Percentiles rank a stretch among this genome's conserved stretches.
Evolutionary conservation across 2,888 invertebrate genomes (phyloP).

Genomic region (Leptopilina myrica): DNA sequence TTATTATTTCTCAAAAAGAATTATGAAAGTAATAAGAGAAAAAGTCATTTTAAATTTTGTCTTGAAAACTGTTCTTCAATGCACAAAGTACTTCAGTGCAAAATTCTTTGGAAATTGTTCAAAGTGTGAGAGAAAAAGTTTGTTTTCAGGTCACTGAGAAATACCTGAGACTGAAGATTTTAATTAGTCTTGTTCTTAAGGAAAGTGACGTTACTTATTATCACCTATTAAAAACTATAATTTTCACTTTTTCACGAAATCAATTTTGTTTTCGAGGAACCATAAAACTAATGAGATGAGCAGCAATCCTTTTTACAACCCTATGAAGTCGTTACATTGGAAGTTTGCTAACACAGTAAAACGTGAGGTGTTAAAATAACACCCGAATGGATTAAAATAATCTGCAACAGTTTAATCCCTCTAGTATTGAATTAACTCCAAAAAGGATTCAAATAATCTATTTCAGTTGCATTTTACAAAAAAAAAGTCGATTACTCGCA

Average conservation of each 20-base stretch:
- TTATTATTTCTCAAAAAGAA: neutral
- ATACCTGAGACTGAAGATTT: conserved; percentile 2
- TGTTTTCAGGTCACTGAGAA: neutral
- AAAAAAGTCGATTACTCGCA: no score
- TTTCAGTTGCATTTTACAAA: no score
- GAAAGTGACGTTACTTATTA: neutral
- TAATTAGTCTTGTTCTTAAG: conserved; percentile 6
- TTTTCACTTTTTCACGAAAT: neutral
- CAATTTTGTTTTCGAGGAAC: neutral
- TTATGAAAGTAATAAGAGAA: neutral
- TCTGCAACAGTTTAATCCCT: no score
- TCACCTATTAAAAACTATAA: neutral
- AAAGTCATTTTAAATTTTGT: neutral
- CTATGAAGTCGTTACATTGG: no score
- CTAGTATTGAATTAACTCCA: no score
- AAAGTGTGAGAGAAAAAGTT: neutral
- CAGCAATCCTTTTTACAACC: no score
- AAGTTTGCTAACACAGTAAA: no score
- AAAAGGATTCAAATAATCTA: no score
- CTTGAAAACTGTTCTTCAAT: neutral
- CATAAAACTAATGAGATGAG: no score
- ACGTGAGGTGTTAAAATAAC: no score
- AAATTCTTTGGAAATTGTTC: conserved; percentile 2
- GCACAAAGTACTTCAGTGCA: neutral
- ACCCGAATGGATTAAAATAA: no score